phyloP scores from a whole-genome alignment of 2,113 vertebrate species.

The rabbit (Oryctolagus cuniculus) region mOryCun1.1 NC_091449.1:16543001-16543500 shows the following conservation, averaged over 20 bases:
- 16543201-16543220: too few species aligned
- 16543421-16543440: background rate
- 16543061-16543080: background rate
- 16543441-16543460: background rate
- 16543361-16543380: background rate
- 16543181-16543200: background rate
- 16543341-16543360: background rate
- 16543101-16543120: background rate
- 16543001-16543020: background rate
- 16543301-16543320: background rate
- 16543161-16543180: background rate
- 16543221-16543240: background rate
- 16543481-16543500: background rate
- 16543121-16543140: constrained; percentile 24
- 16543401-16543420: background rate
- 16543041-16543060: background rate
- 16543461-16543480: background rate
- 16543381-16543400: background rate
- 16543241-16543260: background rate
- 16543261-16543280: background rate
- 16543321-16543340: background rate
- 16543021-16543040: background rate
- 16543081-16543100: constrained; percentile 5
- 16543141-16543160: background rate
- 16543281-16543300: background rate